Evolutionary conservation across 2,797 vertebrate species (phyloP), one percentile per base, ranked within the genome.

Genomic region (Acipenser transmontanus): DNA sequence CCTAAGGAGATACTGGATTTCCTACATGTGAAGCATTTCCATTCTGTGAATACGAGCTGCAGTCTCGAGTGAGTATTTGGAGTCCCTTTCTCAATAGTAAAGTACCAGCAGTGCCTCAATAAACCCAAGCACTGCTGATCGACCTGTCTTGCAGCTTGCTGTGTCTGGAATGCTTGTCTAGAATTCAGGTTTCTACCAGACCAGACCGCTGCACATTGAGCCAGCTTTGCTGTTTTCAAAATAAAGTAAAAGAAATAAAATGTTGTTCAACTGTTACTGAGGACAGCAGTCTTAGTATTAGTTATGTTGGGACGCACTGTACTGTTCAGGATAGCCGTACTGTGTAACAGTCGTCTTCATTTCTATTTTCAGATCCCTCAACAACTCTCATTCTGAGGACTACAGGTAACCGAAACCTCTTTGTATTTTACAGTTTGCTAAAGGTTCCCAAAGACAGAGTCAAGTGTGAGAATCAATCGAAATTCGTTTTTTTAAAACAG

Each of bases 1-100:
- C 89, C 89, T 1, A 86, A 91, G 69, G 82, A 85, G 60, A 79
- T 92, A 68, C 78, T 92, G 72, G 87, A 92, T 77, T 92, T 92
- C 69, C 87, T 92, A 34, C 81, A 88, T 1, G 60, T 92, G 7
- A 89, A 75, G 77, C 90, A 92, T 75, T 92, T 89, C 65, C 88
- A 87, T 75, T 82, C 85, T 0, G 81, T 81, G 9, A 87, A 76
- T 77, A 89, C 83, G 77, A 74, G 77, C 66, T 84, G 71, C 79
- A 86, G 81, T 70, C 70, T 77, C 57, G 86, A 88, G 90, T 92
- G 76, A 73, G 87, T 87, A 68, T 54, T 12, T 59, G 13, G 11
- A 10, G 12, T n/a, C 13, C 54, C 54, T 57, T 11, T n/a, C 6
- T 13, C 54, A 10, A 11, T 34, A 34, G 34, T 34, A 34, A 34